Evolutionary conservation across 2,888 invertebrate species (phyloP), one percentile per base, ranked within the genome.

Genomic region (Matsumyia berberina): DNA sequence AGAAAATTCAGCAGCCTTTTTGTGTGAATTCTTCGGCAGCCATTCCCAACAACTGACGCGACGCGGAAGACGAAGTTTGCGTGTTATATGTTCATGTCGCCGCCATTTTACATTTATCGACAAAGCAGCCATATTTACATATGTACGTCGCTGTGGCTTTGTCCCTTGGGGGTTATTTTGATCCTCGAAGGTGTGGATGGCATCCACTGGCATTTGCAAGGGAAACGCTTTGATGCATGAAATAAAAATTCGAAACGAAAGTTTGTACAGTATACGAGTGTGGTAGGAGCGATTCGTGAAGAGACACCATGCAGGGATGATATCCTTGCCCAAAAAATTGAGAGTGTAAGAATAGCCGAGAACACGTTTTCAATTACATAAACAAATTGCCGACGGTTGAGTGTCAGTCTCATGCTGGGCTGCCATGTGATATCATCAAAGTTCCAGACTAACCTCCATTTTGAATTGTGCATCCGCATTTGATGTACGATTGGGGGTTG

Each of bases 101-200:
- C 85, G 85, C 85, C 85, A 85, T 85, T 85, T 85, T 85, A 74
- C 24, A 74, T 80, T 64, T 58, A 57, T 64, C 69, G 44, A 44
- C 58, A 62, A 67, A 58, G 74, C 66, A 66, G 80, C 85, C 74
- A 85, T 85, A 85, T 85, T 79, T 76, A 39, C 60, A 55, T 73
- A 55, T 17, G 17, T 31, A 55, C 24, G 17, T 31, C 35, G 53
- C 15, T 37, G 76, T 53, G 76, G 33, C 46, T 69, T 53, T 81
- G 39, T 57, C 35, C 53, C 62, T 70, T 74, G 46, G 29, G 39
- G 62, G 79, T 67, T 85, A 74, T 85, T 73, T 79, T 79, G 85
- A 76, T 85, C 44, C 51, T 49, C 24, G 37, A 44, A 73, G 79
- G 85, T 74, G 83, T 79, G 72, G 78, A 83, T 76, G 62, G 55